A percentile compares a stretch with the other conserved stretches of the same genome.
These are phyloP conservation scores for Protobothrops mucrosquamatus DNA, from an alignment of 2,113 vertebrate species.

Conservation along the genomic window DNA sequence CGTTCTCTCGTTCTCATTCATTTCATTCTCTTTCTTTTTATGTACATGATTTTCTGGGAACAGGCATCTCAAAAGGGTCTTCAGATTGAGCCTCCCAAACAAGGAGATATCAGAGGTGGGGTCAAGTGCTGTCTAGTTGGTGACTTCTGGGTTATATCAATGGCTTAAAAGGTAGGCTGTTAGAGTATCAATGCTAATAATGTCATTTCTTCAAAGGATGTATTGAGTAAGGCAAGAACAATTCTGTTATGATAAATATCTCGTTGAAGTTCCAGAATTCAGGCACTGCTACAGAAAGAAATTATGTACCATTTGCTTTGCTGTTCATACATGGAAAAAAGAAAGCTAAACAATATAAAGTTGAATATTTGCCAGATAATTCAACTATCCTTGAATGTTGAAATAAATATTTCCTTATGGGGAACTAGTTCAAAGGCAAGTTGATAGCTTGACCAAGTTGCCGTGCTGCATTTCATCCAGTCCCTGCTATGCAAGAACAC, in stretches of 20 bases:
- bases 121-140: neutral
- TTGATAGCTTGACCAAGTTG: constrained; percentile 4
- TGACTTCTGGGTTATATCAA: neutral
- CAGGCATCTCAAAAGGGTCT: neutral
- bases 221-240: neutral
- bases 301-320: neutral
- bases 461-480: neutral
- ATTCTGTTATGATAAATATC: neutral
- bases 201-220: neutral
- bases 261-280: neutral
- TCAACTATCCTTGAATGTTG: neutral
- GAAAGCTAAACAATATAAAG: neutral
- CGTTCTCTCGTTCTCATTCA: neutral
- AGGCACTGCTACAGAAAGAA: neutral
- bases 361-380: neutral
- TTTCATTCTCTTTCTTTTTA: neutral
- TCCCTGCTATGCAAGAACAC: neutral
- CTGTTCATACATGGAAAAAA: neutral
- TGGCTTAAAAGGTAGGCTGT: neutral
- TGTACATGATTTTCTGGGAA: neutral
- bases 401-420: neutral
- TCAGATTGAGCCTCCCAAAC: neutral
- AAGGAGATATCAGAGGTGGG: neutral
- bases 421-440: neutral
- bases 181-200: neutral